These are phyloP conservation scores for Ephialtes manifestator DNA, from an alignment of 2,888 invertebrate genomes.

Conservation along the genomic window DNA sequence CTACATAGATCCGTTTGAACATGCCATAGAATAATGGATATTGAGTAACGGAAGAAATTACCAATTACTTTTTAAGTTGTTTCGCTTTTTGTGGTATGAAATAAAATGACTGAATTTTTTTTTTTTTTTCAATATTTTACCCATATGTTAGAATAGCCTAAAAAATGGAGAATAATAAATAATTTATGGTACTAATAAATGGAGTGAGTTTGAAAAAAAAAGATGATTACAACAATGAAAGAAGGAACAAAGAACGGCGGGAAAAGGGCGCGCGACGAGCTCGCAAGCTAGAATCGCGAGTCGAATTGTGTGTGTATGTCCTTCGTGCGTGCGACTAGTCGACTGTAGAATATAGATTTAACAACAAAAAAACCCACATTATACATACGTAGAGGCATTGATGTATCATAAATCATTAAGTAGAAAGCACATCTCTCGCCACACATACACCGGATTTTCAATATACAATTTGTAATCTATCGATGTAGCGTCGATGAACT, in stretches of 20 bases:
- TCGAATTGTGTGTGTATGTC: slow-evolving; percentile 32
- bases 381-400: slow-evolving; percentile 63
- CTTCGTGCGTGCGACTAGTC: slow-evolving; percentile 63
- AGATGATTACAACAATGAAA: background rate
- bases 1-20: no score
- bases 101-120: no score
- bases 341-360: slow-evolving; percentile 52
- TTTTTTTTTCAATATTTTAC: no score
- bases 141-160: no score
- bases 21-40: no score
- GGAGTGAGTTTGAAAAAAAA: no score
- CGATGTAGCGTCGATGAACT: slow-evolving; percentile 60
- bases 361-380: slow-evolving; percentile 8
- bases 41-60: no score
- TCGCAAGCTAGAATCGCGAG: slow-evolving; percentile 19
- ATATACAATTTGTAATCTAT: slow-evolving; percentile 51
- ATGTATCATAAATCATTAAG: slow-evolving; percentile 65
- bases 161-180: no score
- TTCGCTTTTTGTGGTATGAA: no score
- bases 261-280: slow-evolving; percentile 18
- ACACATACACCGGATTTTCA: slow-evolving; percentile 43
- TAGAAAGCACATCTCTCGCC: slow-evolving; percentile 54
- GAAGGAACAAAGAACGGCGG: background rate
- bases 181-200: no score
- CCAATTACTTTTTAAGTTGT: no score